These are phyloP conservation scores for Ephydatia muelleri DNA, from an alignment of 37 sponge, comb jelly and placozoan species.

Conservation along the genomic window DNA sequence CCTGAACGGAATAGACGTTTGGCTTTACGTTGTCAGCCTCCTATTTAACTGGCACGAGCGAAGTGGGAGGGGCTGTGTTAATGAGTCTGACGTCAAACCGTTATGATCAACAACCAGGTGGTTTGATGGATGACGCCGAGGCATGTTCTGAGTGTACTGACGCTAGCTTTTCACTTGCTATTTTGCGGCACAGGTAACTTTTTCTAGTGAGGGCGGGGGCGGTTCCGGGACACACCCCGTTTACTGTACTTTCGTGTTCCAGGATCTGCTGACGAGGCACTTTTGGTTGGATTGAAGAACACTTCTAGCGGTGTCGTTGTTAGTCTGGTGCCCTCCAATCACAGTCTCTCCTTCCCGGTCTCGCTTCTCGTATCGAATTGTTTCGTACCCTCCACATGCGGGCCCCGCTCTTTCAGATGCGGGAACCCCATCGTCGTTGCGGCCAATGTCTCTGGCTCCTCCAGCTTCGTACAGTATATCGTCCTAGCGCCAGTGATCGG, in stretches of 20 bases:
- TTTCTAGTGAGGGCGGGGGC: not conserved
- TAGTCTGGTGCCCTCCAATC: not conserved
- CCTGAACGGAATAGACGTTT: too few relatives aligned
- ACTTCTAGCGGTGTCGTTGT: not conserved
- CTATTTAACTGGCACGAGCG: too few relatives aligned
- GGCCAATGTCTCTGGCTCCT: not conserved
- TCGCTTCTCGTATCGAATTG: not conserved
- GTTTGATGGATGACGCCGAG: not conserved
- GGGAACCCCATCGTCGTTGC: not conserved
- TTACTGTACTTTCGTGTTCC: not conserved
- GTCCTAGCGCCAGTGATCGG: not conserved
- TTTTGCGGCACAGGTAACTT: not conserved
- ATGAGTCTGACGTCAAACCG: not conserved
- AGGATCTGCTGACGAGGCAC: not conserved
- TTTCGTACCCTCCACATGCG: not conserved
- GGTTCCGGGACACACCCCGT: not conserved
- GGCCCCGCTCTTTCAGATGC: not conserved
- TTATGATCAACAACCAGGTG: not conserved
- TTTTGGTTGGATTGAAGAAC: not conserved
- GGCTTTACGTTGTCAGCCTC: too few relatives aligned
- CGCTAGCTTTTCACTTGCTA: not conserved
- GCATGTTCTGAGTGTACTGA: not conserved
- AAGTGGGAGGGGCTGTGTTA: too few relatives aligned
- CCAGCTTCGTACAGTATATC: not conserved
- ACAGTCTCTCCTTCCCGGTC: not conserved